phyloP scores from a whole-genome alignment of 2,113 vertebrate species.

The Sinocyclocheilus rhinocerous region DNA sequence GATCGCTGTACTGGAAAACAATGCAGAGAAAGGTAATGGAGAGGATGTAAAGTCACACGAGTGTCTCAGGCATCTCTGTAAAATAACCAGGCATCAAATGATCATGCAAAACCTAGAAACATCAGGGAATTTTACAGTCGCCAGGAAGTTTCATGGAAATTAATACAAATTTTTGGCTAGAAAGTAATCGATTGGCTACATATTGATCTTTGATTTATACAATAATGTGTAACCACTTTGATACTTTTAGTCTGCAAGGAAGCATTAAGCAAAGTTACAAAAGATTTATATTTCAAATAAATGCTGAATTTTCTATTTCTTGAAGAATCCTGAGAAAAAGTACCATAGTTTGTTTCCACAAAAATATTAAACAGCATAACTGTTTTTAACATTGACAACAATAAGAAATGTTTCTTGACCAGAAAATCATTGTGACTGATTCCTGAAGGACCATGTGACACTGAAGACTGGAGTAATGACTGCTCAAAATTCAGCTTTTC shows the following conservation, averaged over 20 bases:
- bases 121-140: background rate
- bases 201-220: background rate
- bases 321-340: too few relatives aligned
- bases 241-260: too few relatives aligned
- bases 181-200: background rate
- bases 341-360: background rate
- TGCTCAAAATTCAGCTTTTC: too few relatives aligned
- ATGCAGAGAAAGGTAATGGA: constrained; percentile 77
- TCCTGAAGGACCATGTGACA: background rate
- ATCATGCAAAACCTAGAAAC: background rate
- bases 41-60: background rate
- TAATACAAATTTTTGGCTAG: background rate
- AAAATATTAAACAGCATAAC: background rate
- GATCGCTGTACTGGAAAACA: constrained; percentile 82
- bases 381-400: background rate
- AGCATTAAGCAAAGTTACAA: too few relatives aligned
- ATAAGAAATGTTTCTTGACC: background rate
- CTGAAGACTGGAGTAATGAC: too few relatives aligned
- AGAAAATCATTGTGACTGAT: background rate
- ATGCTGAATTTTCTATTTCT: too few relatives aligned
- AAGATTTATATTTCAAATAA: too few relatives aligned
- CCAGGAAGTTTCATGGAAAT: background rate
- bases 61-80: background rate
- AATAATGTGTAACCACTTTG: too few relatives aligned
- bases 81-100: background rate